Conservation (phyloP, 1,140 invertebrate genomes). For the Dysdera silvatica region DNA sequence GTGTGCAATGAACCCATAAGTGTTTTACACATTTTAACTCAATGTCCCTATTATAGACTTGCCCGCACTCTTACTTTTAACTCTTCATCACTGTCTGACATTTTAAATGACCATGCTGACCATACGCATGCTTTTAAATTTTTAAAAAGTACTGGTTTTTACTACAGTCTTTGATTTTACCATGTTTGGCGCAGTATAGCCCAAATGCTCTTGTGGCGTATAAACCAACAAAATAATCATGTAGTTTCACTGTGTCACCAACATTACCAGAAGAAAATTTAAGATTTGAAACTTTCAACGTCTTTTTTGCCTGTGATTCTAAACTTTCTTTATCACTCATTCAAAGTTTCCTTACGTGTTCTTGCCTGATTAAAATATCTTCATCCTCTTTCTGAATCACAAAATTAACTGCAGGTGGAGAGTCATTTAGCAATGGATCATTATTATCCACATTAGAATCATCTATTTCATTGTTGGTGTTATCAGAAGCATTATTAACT, state of each 20-base stretch:
- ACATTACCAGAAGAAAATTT: neutral
- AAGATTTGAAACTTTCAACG: constrained; percentile 13
- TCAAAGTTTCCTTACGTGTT: constrained; percentile 4
- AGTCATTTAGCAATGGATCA: constrained; percentile 3
- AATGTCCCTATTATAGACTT: no score
- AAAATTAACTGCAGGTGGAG: constrained; percentile 1
- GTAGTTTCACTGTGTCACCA: constrained; percentile 6
- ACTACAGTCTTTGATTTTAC: no score
- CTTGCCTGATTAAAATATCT: constrained; percentile 14
- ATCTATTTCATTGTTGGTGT: constrained; percentile 7
- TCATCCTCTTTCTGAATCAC: constrained; percentile 1
- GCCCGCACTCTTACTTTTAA: no score
- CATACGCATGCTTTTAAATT: no score
- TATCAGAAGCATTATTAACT: constrained; percentile 10
- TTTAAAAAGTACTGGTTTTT: no score
- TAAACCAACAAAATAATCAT: no score
- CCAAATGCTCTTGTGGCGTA: no score
- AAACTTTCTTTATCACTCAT: constrained; percentile 6
- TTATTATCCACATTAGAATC: neutral
- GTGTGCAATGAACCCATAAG: no score
- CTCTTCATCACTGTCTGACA: no score
- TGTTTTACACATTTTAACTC: no score
- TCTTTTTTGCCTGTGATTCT: constrained; percentile 1
- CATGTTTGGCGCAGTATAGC: no score
- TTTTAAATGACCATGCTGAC: no score